Evolutionary conservation across 2,113 vertebrate genomes (phyloP).

Genomic region (Syngnathoides biaculeatus): DNA sequence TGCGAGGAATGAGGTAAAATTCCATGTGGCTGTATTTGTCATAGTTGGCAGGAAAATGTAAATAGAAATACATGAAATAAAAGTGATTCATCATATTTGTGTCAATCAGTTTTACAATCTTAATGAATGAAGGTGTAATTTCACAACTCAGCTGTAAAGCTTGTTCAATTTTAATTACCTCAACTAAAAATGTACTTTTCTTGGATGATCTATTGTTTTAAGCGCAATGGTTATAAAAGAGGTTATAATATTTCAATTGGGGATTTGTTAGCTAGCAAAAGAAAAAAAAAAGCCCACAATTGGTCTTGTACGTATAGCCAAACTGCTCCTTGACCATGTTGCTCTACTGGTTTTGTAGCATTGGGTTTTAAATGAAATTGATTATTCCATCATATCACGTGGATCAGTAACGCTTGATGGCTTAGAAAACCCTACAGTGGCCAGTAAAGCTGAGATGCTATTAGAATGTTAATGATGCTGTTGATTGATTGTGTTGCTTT

Average conservation of each 20-base stretch:
- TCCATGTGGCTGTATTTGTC: slow-evolving; percentile 8
- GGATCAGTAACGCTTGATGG: not conserved
- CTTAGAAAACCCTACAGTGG: slow-evolving; percentile 17
- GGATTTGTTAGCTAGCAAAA: slow-evolving; percentile 3
- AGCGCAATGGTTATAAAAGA: slow-evolving; percentile 13
- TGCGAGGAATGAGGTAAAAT: not conserved
- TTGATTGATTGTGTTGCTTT: slow-evolving; percentile 8
- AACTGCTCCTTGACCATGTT: not conserved
- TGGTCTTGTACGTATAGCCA: not conserved
- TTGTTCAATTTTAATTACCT: slow-evolving; percentile 19
- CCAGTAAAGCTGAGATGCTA: slow-evolving; percentile 21
- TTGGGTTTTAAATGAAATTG: slow-evolving; percentile 12
- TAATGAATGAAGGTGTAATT: not conserved
- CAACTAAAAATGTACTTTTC: not conserved
- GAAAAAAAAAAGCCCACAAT: not conserved
- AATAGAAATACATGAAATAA: slow-evolving; percentile 5
- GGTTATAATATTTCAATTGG: slow-evolving; percentile 6
- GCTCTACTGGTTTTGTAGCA: not conserved
- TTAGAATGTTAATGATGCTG: slow-evolving; percentile 25
- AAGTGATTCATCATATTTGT: not conserved
- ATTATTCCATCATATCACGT: slow-evolving; percentile 6
- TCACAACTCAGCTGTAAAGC: not conserved
- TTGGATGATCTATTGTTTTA: slow-evolving; percentile 15
- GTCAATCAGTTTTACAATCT: too few species aligned
- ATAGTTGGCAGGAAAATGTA: not conserved